phyloP scores from a whole-genome alignment of 2,888 invertebrate species.

The Hypomecis atomaria region DNA sequence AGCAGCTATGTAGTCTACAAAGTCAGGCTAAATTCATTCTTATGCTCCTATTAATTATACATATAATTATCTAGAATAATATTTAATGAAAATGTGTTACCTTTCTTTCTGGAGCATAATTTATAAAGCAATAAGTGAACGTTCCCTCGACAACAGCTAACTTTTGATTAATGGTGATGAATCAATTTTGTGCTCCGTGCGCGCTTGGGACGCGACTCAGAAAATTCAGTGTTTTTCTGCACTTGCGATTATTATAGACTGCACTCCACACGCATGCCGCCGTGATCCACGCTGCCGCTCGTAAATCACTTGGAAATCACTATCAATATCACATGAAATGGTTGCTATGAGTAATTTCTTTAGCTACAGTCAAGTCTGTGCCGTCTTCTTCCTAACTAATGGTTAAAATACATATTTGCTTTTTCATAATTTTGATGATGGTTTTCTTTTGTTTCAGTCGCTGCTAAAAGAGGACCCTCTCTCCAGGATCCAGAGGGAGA shows the following conservation, averaged over 20 bases:
- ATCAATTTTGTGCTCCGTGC: slow-evolving; percentile 38
- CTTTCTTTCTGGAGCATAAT: too few species aligned
- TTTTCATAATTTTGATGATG: slow-evolving; percentile 1
- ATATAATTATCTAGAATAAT: too few species aligned
- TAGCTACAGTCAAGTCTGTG: too few species aligned
- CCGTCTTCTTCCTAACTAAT: too few species aligned
- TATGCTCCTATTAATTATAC: too few species aligned
- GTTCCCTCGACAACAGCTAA: slow-evolving; percentile 10
- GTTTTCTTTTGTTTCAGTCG: slow-evolving; percentile 68
- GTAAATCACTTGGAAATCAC: slow-evolving; percentile 5
- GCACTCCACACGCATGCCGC: slow-evolving; percentile 6
- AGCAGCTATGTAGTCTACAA: too few species aligned
- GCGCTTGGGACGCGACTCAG: slow-evolving; percentile 29
- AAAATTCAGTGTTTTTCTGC: slow-evolving; percentile 29
- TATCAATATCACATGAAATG: not conserved
- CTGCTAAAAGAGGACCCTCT: slow-evolving; percentile 89
- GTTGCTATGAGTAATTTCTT: not conserved
- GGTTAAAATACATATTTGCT: too few species aligned
- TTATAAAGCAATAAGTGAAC: too few species aligned
- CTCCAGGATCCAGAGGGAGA: slow-evolving; percentile 94
- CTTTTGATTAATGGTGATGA: slow-evolving; percentile 41
- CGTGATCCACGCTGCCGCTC: not conserved
- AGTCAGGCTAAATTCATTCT: too few species aligned
- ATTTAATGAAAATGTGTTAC: too few species aligned
- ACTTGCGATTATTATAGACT: slow-evolving; percentile 21